Evolutionary conservation across 2,113 vertebrate species (phyloP).

Genomic region (Porphyrio hochstetteri): DNA sequence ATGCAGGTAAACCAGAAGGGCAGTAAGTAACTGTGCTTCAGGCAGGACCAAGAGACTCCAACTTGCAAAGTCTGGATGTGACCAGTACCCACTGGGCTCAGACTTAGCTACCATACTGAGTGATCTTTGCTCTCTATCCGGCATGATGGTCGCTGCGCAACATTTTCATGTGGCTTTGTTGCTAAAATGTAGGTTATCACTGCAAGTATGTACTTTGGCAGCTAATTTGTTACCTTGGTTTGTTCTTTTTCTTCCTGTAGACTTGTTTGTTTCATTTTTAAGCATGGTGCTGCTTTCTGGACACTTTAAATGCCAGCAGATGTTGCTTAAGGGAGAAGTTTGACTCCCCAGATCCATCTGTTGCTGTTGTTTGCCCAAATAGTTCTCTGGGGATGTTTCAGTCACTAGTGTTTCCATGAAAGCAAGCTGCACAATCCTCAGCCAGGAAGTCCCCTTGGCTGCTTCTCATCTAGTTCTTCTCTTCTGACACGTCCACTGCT

Average conservation of each 20-base stretch:
- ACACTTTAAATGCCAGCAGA: not conserved
- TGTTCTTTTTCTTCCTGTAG: not conserved
- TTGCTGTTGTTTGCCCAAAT: accelerated
- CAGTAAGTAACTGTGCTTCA: not conserved
- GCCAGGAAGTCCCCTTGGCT: not conserved
- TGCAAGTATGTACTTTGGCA: not conserved
- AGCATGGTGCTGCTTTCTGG: not conserved
- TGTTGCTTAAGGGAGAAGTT: not conserved
- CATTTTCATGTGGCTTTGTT: not conserved
- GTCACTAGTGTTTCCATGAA: not conserved
- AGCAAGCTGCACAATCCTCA: not conserved
- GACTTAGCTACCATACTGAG: not conserved
- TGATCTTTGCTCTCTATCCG: not conserved
- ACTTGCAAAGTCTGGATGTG: not conserved
- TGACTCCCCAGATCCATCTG: not conserved
- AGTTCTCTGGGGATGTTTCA: not conserved
- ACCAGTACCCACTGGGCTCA: not conserved
- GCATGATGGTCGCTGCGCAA: not conserved
- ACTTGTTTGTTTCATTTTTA: not conserved
- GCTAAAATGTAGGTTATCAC: not conserved
- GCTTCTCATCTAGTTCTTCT: conserved; percentile 7
- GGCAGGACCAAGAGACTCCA: not conserved
- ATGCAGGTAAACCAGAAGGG: not conserved
- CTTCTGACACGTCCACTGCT: not conserved
- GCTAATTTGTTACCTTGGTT: not conserved